Evolutionary conservation across 2,888 invertebrate species (phyloP), one percentile per base, ranked within the genome.

Genomic region (Caenorhabditis sp.): DNA sequence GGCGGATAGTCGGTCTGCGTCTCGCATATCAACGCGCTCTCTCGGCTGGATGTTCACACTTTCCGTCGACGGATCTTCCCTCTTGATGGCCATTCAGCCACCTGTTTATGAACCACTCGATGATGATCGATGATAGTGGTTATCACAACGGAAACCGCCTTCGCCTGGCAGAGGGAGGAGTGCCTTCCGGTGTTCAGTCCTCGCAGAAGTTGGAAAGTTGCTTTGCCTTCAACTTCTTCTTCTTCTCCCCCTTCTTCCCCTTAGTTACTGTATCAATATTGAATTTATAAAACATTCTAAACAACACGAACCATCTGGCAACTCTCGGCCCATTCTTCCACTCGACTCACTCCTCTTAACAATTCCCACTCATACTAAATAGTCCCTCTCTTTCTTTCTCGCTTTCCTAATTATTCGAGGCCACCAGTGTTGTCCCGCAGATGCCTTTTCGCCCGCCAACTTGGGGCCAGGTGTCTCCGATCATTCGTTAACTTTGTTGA

Each of bases 61-160:
- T 50, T 48, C 48, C 37, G 66, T 46, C 35, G 30, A 30, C 6
- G 30, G 9, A 30, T 30, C 30, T 30, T 35, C 9, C 6, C 35
- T 56, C 65, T 45, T 65, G 55, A 46, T n/a, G n/a, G 35, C 13
- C 35, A 3, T 2, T 55, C 55, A 65, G 39, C 24, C 66, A 66
- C 66, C 66, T 66, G 66, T 66, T 66, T 66, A 66, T 56, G 39
- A 68, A 70, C 70, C 70, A 70, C 70, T 70, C 53, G 59, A 56
- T n/a, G n/a, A 70, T 59, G 59, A 70, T 70, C 52, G 59, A 59
- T 59, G 59, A 59, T 68, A 68, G 66, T 68, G 68, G 58, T 68
- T 68, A 68, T 68, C 59, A 70, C 59, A 59, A 27, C 70, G 70
- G 48, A 39, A 53, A 30, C 24, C 39, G 50, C 11, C 32, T 9